Evolutionary conservation across 2,113 vertebrate genomes (phyloP), one percentile per base, ranked within the genome.

Genomic region (Siniperca chuatsi): DNA sequence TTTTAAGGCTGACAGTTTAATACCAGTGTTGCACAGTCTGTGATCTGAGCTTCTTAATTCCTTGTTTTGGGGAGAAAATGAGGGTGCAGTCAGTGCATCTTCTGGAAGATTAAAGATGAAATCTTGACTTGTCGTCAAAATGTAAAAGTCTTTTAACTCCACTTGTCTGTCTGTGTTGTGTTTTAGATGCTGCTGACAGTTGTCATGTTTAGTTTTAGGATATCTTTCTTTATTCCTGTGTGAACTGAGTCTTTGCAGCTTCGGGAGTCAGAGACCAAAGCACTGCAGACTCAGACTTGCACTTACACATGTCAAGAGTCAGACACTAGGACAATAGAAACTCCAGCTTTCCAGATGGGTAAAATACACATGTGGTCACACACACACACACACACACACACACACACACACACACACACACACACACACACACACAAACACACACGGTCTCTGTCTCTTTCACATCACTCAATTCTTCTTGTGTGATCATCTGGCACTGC

Each of bases 191-290:
- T 37, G 21, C 55, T 46, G 61, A 54, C 42, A 75, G 75, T 71
- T 75, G 75, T 64, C 18, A 72, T 76, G 68, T 68, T 75, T 61
- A 21, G 23, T 72, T 85, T 78, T 4, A 35, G 18, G 40, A 50
- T 72, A 67, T 81, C 35, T 82, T 16, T 60, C 50, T 84, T 73
- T 70, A 23, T 76, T 86, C 54, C 75, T 21, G 13, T 55, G 50
- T 48, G 75, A 78, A 61, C 20, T 33, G 20, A 70, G 55, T 74
- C 60, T 71, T 46, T 68, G 37, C 60, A 65, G 73, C 78, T 16
- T 8, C 9, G 54, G 13, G 37, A 62, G 44, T 76, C 78, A 69
- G 57, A 69, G 62, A 87, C 52, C 50, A 74, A 68, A 52, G 58
- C 15, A 50, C 48, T 25, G 23, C 48, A 87, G 74, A 29, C 54